Evolutionary conservation across 2,797 vertebrate species (phyloP), one percentile per base, ranked within the genome.

Genomic region (Meriones psammophilus): DNA sequence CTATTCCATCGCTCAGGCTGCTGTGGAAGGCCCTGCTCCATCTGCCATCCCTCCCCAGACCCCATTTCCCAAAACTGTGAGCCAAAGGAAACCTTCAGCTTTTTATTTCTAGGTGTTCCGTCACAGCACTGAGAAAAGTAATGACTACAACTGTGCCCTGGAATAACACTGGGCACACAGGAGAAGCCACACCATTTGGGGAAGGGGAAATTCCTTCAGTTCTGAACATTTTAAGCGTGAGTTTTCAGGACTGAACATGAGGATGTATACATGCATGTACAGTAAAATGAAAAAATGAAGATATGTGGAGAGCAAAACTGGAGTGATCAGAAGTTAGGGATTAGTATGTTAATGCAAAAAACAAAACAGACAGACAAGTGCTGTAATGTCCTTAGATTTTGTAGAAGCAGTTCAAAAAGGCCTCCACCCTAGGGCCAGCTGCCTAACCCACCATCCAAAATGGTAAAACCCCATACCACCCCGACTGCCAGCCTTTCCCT

Each of bases 211-310:
- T 62, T 56, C 39, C n/a, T 78, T 88, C 50, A 28, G 62, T 39
- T 92, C 39, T 76, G 42, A 86, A 33, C 50, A 92, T 93, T 85
- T 74, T 54, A 88, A 91, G 20, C n/a, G 5, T 88, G 50, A 93
- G 9, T 77, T 95, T 95, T 56, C 5, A 64, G 66, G 69, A 81
- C n/a, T 91, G 90, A 83, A 91, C 92, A 39, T 30, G 76, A 77
- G 91, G 91, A 94, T 89, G 84, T 39, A 88, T 28, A 95, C 86
- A 94, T 22, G 56, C 28, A 77, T 36, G 79, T 12, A 76, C 83
- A 74, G 56, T 84, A 85, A 89, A 96, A 87, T 77, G 12, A 66
- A 85, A 85, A 83, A 85, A 92, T 66, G 95, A 80, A 95, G 56
- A 46, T 5, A 76, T 5, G 22, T 77, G 54, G 76, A 73, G 87